phyloP scores from a whole-genome alignment of 2,888 invertebrate genomes.

The Lysandra bellargus region DNA sequence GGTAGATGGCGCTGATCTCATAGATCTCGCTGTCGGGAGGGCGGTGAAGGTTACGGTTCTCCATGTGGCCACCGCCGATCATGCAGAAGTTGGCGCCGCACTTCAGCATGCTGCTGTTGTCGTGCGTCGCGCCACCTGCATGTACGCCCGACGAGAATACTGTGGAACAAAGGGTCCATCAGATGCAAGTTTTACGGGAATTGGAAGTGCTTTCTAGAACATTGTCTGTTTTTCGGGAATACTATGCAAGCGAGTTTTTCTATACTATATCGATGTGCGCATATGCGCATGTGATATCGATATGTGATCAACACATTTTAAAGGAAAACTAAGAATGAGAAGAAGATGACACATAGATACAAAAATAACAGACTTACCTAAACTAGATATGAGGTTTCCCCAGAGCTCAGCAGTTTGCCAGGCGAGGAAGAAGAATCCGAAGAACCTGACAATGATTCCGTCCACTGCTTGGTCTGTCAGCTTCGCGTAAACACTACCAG shows the following conservation, averaged over 20 bases:
- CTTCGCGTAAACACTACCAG: conserved; percentile 90
- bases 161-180: conserved; percentile 50
- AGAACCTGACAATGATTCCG: conserved; percentile 97
- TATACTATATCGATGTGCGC: too few relatives aligned
- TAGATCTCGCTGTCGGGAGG: conserved; percentile 93
- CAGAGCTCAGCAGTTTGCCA: conserved; percentile 98
- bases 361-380: conserved; percentile 80
- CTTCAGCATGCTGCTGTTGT: conserved; percentile 74
- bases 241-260: too few relatives aligned
- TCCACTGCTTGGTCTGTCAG: conserved; percentile 92
- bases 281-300: too few relatives aligned
- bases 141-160: conserved; percentile 90
- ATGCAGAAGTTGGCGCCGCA: conserved; percentile 93
- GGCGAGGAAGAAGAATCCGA: conserved; percentile 98
- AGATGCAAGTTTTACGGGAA: too few relatives aligned
- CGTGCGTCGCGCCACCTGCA: conserved; percentile 68
- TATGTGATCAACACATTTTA: too few relatives aligned
- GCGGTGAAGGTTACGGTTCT: conserved; percentile 87
- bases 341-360: background rate
- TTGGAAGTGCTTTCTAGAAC: too few relatives aligned
- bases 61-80: conserved; percentile 82
- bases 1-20: conserved; percentile 93
- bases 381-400: conserved; percentile 97
- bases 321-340: too few relatives aligned
- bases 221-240: too few relatives aligned